A percentile compares a stretch with the other conserved stretches of the same genome.
phyloP scores from a whole-genome alignment of 2,888 invertebrate species.

The Sepiola atlantica region DNA sequence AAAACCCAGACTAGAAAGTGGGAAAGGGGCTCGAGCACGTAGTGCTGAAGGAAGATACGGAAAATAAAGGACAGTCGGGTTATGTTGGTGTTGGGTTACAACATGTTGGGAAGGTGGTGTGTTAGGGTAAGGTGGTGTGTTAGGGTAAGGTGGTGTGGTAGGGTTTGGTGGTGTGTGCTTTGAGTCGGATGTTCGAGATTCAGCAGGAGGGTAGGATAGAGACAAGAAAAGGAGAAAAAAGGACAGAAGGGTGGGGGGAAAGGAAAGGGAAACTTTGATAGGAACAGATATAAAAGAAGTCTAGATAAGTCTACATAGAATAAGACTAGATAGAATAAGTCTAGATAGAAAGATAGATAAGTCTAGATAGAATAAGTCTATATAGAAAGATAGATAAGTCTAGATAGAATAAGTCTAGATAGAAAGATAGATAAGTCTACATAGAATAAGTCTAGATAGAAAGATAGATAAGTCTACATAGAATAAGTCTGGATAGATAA shows the following conservation, averaged over 20 bases:
- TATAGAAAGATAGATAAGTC: too few relatives aligned
- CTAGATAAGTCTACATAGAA: too few relatives aligned
- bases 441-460: too few relatives aligned
- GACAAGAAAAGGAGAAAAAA: not conserved
- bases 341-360: too few relatives aligned
- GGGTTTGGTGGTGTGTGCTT: not conserved
- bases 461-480: not conserved
- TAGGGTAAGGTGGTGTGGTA: too few relatives aligned
- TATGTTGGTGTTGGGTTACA: not conserved
- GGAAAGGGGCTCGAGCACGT: not conserved
- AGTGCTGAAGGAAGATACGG: not conserved
- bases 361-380: too few relatives aligned
- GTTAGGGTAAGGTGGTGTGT: too few relatives aligned
- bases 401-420: too few relatives aligned
- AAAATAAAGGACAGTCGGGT: not conserved
- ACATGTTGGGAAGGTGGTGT: too few relatives aligned
- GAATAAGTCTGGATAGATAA: not conserved
- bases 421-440: too few relatives aligned
- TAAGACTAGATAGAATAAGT: too few relatives aligned
- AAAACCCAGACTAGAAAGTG: slow-evolving; percentile 34
- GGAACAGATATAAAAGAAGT: too few relatives aligned
- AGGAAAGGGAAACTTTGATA: not conserved
- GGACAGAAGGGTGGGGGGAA: not conserved
- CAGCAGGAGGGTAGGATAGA: not conserved
- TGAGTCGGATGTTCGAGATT: not conserved